Evolutionary conservation across 2,888 invertebrate species (phyloP).

Genomic region (Xylophagus ater): DNA sequence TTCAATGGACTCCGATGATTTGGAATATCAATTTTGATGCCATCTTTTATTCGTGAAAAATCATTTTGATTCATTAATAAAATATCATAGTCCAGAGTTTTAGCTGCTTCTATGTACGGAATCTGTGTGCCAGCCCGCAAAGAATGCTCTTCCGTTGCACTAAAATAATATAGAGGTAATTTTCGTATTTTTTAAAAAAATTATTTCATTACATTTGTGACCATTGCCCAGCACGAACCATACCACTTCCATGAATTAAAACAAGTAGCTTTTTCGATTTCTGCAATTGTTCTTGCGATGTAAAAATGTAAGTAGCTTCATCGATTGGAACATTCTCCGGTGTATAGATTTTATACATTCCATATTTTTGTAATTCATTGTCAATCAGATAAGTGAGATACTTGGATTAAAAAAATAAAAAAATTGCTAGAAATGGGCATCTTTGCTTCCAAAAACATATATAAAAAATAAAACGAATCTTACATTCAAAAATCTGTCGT

Average conservation of each 20-base stretch:
- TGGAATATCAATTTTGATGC: conserved; percentile 40
- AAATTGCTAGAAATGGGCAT: no score
- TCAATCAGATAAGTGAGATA: conserved; percentile 59
- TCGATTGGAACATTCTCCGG: conserved; percentile 42
- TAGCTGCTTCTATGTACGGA: conserved; percentile 57
- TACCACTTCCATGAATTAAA: conserved; percentile 68
- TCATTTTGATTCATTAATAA: conserved; percentile 67
- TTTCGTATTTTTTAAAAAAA: not conserved
- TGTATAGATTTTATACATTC: conserved; percentile 46
- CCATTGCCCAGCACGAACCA: conserved; percentile 74
- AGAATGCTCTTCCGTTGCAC: conserved; percentile 67
- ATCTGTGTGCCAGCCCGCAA: conserved; percentile 64
- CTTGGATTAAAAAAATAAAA: conserved; percentile 26
- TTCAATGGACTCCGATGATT: conserved; percentile 48
- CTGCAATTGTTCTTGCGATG: conserved; percentile 47
- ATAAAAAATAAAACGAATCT: no score
- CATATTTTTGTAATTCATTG: conserved; percentile 47
- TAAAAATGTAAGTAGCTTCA: conserved; percentile 55
- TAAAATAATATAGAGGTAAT: conserved; percentile 24
- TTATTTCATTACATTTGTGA: conserved; percentile 56
- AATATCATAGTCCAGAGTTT: conserved; percentile 53
- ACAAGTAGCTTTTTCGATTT: conserved; percentile 51
- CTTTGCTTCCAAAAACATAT: no score
- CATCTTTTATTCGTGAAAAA: conserved; percentile 42
- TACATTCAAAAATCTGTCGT: conserved; percentile 15